These are phyloP conservation scores for Macrocentrus cingulum DNA, from an alignment of 1,140 invertebrate genomes.

Conservation along the genomic window DNA sequence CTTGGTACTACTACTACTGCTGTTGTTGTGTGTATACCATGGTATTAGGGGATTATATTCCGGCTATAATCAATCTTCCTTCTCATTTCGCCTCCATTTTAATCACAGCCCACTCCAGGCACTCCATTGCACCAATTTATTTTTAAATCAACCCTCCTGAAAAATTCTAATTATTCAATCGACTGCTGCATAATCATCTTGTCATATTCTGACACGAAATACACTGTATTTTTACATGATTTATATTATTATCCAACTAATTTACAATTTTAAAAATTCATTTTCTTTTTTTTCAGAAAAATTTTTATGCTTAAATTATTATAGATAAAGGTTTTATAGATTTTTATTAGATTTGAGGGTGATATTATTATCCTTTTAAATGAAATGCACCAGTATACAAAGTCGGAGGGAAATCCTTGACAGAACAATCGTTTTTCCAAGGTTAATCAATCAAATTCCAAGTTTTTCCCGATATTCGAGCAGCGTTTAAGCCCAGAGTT, in stretches of 20 bases:
- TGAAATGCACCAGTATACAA: background rate
- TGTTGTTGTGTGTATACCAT: background rate
- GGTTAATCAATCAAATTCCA: slow-evolving; percentile 29
- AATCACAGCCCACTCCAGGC: background rate
- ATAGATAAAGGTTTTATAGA: too few relatives aligned
- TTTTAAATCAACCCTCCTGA: slow-evolving; percentile 1
- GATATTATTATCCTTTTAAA: too few relatives aligned
- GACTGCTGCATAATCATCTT: too few relatives aligned
- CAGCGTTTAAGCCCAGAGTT: slow-evolving; percentile 3
- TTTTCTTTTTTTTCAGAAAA: too few relatives aligned
- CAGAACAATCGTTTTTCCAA: slow-evolving; percentile 4
- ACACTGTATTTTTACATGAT: too few relatives aligned
- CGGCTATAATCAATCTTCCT: slow-evolving; percentile 11
- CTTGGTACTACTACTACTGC: background rate
- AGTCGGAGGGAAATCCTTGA: background rate
- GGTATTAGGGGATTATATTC: slow-evolving; percentile 16
- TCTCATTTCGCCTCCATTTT: background rate
- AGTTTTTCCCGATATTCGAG: slow-evolving; percentile 21
- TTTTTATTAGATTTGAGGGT: too few relatives aligned
- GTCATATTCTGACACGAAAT: too few relatives aligned
- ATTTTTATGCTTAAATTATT: too few relatives aligned
- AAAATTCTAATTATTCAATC: too few relatives aligned
- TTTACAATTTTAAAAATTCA: too few relatives aligned
- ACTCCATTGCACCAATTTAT: too few relatives aligned
- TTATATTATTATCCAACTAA: too few relatives aligned